Base-by-base conservation (phyloP, 2,797 vertebrate species). In the Sandelia bainsii region DNA sequence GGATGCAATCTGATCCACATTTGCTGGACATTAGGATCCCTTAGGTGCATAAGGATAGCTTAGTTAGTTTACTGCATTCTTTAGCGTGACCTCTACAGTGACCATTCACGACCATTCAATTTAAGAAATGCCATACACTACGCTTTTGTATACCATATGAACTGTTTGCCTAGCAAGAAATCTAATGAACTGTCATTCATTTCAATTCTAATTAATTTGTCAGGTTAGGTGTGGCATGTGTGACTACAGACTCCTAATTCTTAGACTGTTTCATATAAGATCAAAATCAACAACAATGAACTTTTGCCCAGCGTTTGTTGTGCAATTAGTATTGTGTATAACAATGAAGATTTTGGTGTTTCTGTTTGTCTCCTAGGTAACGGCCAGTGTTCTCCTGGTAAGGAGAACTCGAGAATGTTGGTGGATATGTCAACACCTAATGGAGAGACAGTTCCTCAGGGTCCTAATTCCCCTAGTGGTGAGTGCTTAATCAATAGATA, bases 331-430 rank as follows among this genome's bases (percentile, higher is more conserved):
- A 42, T 57, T 68, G 56, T 78, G 48, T 59, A 74, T 62, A 59
- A 77, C 71, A 79, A 37, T 87, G 52, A 83, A 82, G 65, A 78
- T 73, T 74, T 53, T 74, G 62, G 65, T 91, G 78, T 90, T 87
- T 92, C 81, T 89, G 79, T 90, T 81, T 88, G 90, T 95, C 89
- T 93, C 91, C 89, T 88, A 96, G 95, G 94, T 94, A 95, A 98
- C 93, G 96, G 97, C 93, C 95, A 97, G 88, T 95, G 96, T 95
- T 97, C 96, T 89, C 97, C 98, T 62, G 95, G 96, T 91, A 96
- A 96, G 92, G 97, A 99, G 81, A 96, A 96, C 91, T 95, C 94
- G 77, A 93, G 87, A 93, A 96, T 97, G 96, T 94, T 96, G 89
- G 95, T 93, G 82, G 96, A 97, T 93, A 94, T 96, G 92, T 97